Percentiles rank a stretch among this genome's conserved stretches.
These are phyloP conservation scores for Apis cerana DNA, from an alignment of 1,140 invertebrate genomes.

Conservation along the genomic window DNA sequence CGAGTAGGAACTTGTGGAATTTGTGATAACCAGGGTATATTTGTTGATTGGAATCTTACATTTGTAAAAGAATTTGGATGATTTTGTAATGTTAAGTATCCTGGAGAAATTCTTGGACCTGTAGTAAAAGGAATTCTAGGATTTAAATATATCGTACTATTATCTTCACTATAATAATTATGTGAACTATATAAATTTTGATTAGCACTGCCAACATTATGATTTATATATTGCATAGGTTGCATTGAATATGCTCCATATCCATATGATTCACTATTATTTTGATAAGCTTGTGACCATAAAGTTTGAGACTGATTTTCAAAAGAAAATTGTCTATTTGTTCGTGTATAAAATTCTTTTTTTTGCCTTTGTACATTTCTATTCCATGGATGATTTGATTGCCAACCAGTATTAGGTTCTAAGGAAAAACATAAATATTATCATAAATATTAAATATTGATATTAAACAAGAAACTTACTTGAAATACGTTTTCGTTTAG, in stretches of 20 bases:
- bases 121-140: slow-evolving; percentile 14
- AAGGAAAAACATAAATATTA: slow-evolving; percentile 6
- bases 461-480: slow-evolving; percentile 41
- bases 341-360: not conserved
- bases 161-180: slow-evolving; percentile 18
- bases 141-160: not conserved
- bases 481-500: slow-evolving; percentile 58
- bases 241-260: slow-evolving; percentile 4
- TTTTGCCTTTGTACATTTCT: slow-evolving; percentile 48
- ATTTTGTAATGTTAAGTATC: slow-evolving; percentile 3
- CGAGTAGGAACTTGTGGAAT: slow-evolving; percentile 10
- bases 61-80: slow-evolving; percentile 13
- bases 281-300: slow-evolving; percentile 34
- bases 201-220: slow-evolving; percentile 17
- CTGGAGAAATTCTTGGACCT: not conserved
- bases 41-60: slow-evolving; percentile 23
- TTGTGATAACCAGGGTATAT: slow-evolving; percentile 47
- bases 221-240: slow-evolving; percentile 13
- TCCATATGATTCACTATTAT: not conserved
- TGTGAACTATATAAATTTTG: slow-evolving; percentile 28
- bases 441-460: not conserved
- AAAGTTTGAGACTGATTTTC: slow-evolving; percentile 9
- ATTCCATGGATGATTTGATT: slow-evolving; percentile 72
- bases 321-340: not conserved
- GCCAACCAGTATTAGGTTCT: slow-evolving; percentile 60